Percentiles rank a stretch among this genome's conserved stretches.
Evolutionary conservation across 2,113 vertebrate species (phyloP).

Genomic region (Guaruba guarouba): DNA sequence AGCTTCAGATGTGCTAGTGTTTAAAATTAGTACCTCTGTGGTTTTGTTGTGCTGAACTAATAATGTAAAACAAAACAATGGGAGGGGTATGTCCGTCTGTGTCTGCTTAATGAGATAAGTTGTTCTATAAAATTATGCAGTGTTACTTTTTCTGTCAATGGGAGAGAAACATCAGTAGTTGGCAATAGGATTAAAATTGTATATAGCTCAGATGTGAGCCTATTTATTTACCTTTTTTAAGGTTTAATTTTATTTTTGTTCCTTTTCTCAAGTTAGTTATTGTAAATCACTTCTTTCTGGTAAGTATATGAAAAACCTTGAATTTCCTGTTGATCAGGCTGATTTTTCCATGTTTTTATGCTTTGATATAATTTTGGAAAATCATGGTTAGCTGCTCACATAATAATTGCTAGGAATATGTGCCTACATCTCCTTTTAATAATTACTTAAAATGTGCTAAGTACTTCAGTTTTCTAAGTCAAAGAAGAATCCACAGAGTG

Average conservation of each 20-base stretch:
- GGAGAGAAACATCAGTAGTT: not conserved
- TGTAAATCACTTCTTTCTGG: not conserved
- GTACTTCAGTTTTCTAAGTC: not conserved
- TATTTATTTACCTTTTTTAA: not conserved
- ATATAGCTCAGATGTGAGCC: not conserved
- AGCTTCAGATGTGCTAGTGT: not conserved
- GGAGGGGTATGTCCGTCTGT: not conserved
- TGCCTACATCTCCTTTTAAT: not conserved
- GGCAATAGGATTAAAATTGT: not conserved
- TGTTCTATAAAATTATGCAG: not conserved
- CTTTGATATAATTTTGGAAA: not conserved
- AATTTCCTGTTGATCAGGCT: not conserved
- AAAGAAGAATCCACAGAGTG: not conserved
- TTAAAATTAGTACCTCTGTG: not conserved
- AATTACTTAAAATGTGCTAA: not conserved
- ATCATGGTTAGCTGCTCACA: not conserved
- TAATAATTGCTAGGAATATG: not conserved
- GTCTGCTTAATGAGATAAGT: not conserved
- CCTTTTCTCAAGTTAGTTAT: not conserved
- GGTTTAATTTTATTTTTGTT: not conserved
- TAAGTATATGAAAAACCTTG: not conserved
- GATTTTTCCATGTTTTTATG: not conserved
- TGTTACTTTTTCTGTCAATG: not conserved
- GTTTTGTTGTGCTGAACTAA: constrained; percentile 4
- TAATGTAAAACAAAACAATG: not conserved